phyloP scores from a whole-genome alignment of 2,888 invertebrate genomes.

The Scrobipalpa atriplicella region DNA sequence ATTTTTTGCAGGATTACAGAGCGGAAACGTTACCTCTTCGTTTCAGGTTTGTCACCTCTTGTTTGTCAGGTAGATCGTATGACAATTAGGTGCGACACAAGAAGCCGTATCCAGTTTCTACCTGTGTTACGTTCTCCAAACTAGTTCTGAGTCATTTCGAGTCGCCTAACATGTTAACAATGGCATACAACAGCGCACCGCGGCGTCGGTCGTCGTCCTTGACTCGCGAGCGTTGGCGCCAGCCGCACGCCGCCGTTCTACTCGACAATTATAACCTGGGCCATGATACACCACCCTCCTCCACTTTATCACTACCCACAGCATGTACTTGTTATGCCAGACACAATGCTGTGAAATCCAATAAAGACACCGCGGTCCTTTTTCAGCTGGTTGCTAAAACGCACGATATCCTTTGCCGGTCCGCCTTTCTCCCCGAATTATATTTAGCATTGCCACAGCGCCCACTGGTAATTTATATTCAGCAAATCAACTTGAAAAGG shows the following conservation, averaged over 20 bases:
- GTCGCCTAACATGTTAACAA: slow-evolving; percentile 24
- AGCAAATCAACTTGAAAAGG: slow-evolving; percentile 55
- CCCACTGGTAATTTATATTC: slow-evolving; percentile 53
- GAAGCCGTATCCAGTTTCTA: slow-evolving; percentile 21
- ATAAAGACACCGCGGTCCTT: background rate
- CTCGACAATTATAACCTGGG: slow-evolving; percentile 2
- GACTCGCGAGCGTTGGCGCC: slow-evolving; percentile 65
- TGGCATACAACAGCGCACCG: slow-evolving; percentile 42
- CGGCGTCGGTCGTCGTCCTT: slow-evolving; percentile 58
- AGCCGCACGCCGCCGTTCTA: slow-evolving; percentile 30
- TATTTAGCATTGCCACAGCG: slow-evolving; percentile 53
- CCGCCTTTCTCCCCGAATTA: slow-evolving; percentile 43
- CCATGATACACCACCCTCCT: slow-evolving; percentile 23
- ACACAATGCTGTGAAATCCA: background rate
- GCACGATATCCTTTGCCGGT: slow-evolving; percentile 29
- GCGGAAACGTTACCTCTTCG: slow-evolving; percentile 11
- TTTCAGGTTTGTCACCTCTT: slow-evolving; percentile 29
- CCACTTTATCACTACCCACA: slow-evolving; percentile 16
- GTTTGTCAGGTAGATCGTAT: slow-evolving; percentile 21
- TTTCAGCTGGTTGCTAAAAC: slow-evolving; percentile 6
- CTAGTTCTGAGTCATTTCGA: slow-evolving; percentile 26
- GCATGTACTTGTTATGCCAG: background rate
- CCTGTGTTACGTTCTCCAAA: slow-evolving; percentile 20
- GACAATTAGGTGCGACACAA: slow-evolving; percentile 19
- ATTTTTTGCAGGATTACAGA: background rate